Conservation (phyloP, 2,888 invertebrate species). For the Lamellibrachia satsuma region DNA sequence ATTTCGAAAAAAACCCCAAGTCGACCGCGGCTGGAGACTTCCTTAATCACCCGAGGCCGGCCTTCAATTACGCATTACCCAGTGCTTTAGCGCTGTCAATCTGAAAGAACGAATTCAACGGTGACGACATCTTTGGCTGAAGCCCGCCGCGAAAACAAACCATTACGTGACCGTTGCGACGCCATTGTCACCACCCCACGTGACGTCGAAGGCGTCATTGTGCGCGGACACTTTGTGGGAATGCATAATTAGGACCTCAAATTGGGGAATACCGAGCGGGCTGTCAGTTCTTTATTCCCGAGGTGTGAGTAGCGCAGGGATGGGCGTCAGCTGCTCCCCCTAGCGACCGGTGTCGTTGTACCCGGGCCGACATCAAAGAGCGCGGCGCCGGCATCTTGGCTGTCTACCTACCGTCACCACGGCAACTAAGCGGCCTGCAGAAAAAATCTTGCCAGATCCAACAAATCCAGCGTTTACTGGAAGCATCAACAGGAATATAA, state of each 20-base stretch:
- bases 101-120: not conserved
- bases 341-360: not conserved
- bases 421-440: not conserved
- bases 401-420: not conserved
- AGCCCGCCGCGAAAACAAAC: conserved; percentile 6
- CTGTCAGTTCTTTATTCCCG: not conserved
- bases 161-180: conserved; percentile 11
- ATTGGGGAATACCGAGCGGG: not conserved
- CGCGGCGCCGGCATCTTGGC: not conserved
- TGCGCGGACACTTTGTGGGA: conserved; percentile 11
- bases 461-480: not conserved
- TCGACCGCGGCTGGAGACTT: conserved; percentile 1
- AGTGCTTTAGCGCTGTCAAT: not conserved
- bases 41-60: not conserved
- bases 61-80: conserved; percentile 5
- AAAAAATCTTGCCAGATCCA: not conserved
- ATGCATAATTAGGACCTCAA: conserved; percentile 17
- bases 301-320: not conserved
- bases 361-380: not conserved
- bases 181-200: conserved; percentile 3
- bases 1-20: not conserved
- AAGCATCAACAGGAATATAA: not conserved
- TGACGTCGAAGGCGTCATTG: not conserved
- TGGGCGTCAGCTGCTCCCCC: not conserved
- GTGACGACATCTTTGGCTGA: not conserved